phyloP scores from a whole-genome alignment of 2,797 vertebrate species.

The Pangasius krempfi region DNA sequence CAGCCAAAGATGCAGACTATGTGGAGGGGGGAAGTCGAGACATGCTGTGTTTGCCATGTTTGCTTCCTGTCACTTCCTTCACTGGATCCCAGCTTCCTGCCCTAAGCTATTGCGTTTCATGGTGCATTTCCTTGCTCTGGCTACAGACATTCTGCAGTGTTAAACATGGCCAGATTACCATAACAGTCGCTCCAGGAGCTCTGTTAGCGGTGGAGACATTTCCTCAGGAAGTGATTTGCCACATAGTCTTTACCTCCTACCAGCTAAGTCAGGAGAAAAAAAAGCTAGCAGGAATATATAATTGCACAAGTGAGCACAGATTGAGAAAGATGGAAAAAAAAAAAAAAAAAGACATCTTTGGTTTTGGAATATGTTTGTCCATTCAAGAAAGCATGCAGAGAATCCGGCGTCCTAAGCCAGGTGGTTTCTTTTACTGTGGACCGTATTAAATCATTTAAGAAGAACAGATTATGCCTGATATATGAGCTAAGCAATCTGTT shows the following conservation, averaged over 20 bases:
- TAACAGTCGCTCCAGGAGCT: slow-evolving; percentile 71
- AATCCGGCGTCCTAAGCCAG: slow-evolving; percentile 39
- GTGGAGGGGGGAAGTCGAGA: slow-evolving; percentile 56
- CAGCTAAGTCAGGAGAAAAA: slow-evolving; percentile 14
- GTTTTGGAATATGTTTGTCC: slow-evolving; percentile 38
- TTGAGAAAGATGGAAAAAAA: slow-evolving; percentile 4
- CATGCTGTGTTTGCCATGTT: slow-evolving; percentile 67
- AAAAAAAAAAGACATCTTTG: slow-evolving; percentile 11
- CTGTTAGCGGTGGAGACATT: slow-evolving; percentile 69
- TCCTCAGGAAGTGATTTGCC: slow-evolving; percentile 74
- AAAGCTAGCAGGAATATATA: slow-evolving; percentile 31
- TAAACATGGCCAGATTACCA: slow-evolving; percentile 74
- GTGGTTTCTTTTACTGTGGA: slow-evolving; percentile 42
- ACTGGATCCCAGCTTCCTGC: slow-evolving; percentile 42
- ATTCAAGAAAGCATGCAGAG: slow-evolving; percentile 39
- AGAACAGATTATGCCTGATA: slow-evolving; percentile 30
- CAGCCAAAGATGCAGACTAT: slow-evolving; percentile 43
- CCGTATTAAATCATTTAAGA: slow-evolving; percentile 21
- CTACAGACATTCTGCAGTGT: slow-evolving; percentile 56
- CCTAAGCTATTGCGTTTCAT: slow-evolving; percentile 68
- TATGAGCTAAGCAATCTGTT: slow-evolving; percentile 23
- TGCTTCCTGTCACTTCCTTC: slow-evolving; percentile 71
- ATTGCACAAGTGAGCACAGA: slow-evolving; percentile 16
- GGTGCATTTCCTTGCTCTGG: slow-evolving; percentile 61
- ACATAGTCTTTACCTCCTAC: slow-evolving; percentile 67